These are phyloP conservation scores for Oxyteleia sp. DNA, from an alignment of 2,888 invertebrate species.

Conservation along the genomic window DNA sequence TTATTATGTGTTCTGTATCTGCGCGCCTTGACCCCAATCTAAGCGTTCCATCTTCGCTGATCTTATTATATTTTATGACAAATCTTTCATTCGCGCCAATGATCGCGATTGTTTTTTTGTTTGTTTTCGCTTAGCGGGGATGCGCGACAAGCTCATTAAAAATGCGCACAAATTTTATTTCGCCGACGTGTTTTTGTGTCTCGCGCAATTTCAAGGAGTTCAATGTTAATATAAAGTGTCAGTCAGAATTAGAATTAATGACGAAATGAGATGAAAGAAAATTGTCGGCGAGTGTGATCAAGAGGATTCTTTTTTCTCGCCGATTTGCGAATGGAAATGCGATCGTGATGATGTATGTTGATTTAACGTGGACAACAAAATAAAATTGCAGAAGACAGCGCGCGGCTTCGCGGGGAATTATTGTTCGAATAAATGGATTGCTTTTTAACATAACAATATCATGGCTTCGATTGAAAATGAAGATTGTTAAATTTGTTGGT, in stretches of 20 bases:
- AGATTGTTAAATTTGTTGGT: too few relatives aligned
- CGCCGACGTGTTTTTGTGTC: too few relatives aligned
- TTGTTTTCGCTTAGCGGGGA: too few relatives aligned
- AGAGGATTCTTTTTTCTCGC: slow-evolving; percentile 6
- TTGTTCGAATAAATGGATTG: too few relatives aligned
- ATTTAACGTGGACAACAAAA: too few relatives aligned
- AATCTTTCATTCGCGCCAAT: slow-evolving; percentile 68
- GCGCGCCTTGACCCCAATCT: slow-evolving; percentile 73
- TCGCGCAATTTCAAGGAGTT: slow-evolving; percentile 25
- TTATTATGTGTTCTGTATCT: slow-evolving; percentile 68
- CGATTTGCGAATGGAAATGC: slow-evolving; percentile 11
- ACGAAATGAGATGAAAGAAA: slow-evolving; percentile 54
- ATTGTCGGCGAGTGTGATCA: slow-evolving; percentile 38
- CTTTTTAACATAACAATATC: too few relatives aligned
- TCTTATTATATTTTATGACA: slow-evolving; percentile 73
- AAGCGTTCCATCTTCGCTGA: slow-evolving; percentile 70
- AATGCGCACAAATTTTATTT: too few relatives aligned
- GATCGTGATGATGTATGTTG: slow-evolving; percentile 27
- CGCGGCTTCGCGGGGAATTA: too few relatives aligned
- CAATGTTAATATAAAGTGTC: slow-evolving; percentile 61
- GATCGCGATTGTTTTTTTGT: slow-evolving; percentile 34
- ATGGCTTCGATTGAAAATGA: too few relatives aligned
- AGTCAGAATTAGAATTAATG: slow-evolving; percentile 62
- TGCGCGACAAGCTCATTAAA: too few relatives aligned
- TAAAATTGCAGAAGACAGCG: too few relatives aligned